Evolutionary conservation across 1,140 invertebrate genomes (phyloP), one percentile per base, ranked within the genome.

Genomic region (Atta texana): DNA sequence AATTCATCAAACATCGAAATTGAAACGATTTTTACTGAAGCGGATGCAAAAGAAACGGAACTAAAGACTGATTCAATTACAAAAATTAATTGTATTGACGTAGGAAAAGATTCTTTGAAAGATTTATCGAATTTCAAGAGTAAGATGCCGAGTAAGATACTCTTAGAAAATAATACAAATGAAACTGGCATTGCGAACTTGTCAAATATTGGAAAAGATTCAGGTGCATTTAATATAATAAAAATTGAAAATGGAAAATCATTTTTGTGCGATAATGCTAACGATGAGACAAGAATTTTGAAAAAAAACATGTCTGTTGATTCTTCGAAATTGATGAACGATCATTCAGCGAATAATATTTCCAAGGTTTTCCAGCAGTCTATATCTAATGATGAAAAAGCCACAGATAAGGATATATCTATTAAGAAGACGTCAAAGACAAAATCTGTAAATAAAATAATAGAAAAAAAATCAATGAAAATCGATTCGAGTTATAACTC

Each of bases 271-370:
- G 76, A 31, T 18, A 28, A 84, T 3, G 6, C 31, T 6, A 16
- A 84, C 63, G 18, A 39, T n/a, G 10, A 68, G 34, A 21, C 28
- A 14, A 63, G 1, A 10, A 31, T 14, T 24, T 24, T 85, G 24
- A 85, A 89, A 5, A 85, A 68, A 21, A 75, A 12, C 0, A 49
- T 64, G n/a, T 53, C 55, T 0, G n/a, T 64, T 12, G 82, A 88
- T 21, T 24, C 64, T 16, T 49, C 21, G 3, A 64, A 2, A 18
- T 6, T 14, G 0, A 71, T n/a, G 4, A 24, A 66, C 21, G 1
- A 85, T 64, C 8, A 4, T 14, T n/a, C 8, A 24, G 12, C 39
- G 14, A 49, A 44, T 75, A 76, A 85, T 12, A 16, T 39, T 51
- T 14, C 6, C 1, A 61, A 61, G 12, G 0, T 55, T 34, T n/a